These are phyloP conservation scores for Galaxias olidus DNA, from an alignment of 2,797 vertebrate species.

Conservation along the genomic window DNA sequence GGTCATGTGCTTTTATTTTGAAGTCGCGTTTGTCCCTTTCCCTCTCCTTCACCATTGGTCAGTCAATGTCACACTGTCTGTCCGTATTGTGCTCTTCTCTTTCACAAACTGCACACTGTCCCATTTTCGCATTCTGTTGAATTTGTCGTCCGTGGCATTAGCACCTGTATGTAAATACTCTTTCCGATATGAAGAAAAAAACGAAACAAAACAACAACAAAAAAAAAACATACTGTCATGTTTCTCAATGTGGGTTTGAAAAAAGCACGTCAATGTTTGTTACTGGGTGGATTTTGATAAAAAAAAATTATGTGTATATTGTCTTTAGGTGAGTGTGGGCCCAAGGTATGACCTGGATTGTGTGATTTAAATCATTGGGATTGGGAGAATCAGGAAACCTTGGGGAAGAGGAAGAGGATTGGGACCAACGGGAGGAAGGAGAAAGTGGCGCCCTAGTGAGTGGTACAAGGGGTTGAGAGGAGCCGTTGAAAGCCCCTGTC, in stretches of 20 bases:
- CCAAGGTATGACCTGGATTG: background rate
- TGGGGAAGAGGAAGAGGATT: background rate
- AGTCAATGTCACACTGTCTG: too few relatives aligned
- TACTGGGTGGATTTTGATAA: conserved; percentile 1
- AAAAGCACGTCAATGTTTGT: background rate
- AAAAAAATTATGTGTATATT: too few relatives aligned
- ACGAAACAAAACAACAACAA: conserved; percentile 13
- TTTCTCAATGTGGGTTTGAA: conserved; percentile 24
- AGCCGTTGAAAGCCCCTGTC: background rate
- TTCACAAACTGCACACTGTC: conserved; percentile 3
- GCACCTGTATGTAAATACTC: too few relatives aligned
- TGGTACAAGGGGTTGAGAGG: too few relatives aligned
- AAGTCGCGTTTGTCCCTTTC: conserved; percentile 18
- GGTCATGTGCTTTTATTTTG: conserved; percentile 7
- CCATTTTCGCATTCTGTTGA: too few relatives aligned
- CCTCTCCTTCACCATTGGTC: too few relatives aligned
- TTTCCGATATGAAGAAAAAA: conserved; percentile 6
- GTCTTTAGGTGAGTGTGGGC: too few relatives aligned
- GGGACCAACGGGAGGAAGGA: conserved; percentile 2
- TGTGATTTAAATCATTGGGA: too few relatives aligned
- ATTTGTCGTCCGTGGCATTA: background rate
- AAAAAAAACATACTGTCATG: conserved; percentile 19
- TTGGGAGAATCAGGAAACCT: too few relatives aligned
- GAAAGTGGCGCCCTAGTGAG: too few relatives aligned
- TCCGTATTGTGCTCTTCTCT: too few relatives aligned